Evolutionary conservation across 2,113 vertebrate genomes (phyloP).

Genomic region (Colistium nudipinnis): DNA sequence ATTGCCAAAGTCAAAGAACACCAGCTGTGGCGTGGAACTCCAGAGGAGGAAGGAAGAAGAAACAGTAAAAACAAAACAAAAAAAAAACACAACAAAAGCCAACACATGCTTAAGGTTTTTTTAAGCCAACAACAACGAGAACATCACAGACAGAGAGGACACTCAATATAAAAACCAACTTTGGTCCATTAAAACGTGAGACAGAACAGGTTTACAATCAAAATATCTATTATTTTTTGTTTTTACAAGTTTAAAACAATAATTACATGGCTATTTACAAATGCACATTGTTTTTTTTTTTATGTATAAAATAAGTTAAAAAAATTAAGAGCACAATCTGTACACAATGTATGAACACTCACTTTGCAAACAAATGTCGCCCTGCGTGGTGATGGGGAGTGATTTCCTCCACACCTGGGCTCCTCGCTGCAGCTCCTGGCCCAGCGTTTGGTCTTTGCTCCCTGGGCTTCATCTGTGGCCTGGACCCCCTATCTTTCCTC

Average conservation of each 20-base stretch:
- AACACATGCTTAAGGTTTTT: constrained; percentile 87
- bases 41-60: constrained; percentile 55
- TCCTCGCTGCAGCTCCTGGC: constrained; percentile 76
- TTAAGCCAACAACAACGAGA: constrained; percentile 82
- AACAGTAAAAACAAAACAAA: constrained; percentile 22
- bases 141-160: constrained; percentile 80
- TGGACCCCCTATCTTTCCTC: background rate
- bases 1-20: constrained; percentile 81
- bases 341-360: constrained; percentile 89
- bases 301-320: constrained; percentile 99
- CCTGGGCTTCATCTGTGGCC: constrained; percentile 45
- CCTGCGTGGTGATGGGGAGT: constrained; percentile 42
- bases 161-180: constrained; percentile 87
- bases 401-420: constrained; percentile 5
- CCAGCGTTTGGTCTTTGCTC: constrained; percentile 48
- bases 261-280: constrained; percentile 99
- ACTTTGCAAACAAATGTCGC: constrained; percentile 73
- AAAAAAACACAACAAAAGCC: constrained; percentile 73
- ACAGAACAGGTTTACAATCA: constrained; percentile 94
- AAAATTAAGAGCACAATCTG: constrained; percentile 94
- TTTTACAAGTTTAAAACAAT: constrained; percentile 94
- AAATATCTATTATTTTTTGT: constrained; percentile 90
- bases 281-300: constrained; percentile 83
- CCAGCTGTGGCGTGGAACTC: constrained; percentile 84
- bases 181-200: constrained; percentile 98